Base-by-base conservation (phyloP, 1,140 invertebrate species). In the Zaprionus davidi region DNA sequence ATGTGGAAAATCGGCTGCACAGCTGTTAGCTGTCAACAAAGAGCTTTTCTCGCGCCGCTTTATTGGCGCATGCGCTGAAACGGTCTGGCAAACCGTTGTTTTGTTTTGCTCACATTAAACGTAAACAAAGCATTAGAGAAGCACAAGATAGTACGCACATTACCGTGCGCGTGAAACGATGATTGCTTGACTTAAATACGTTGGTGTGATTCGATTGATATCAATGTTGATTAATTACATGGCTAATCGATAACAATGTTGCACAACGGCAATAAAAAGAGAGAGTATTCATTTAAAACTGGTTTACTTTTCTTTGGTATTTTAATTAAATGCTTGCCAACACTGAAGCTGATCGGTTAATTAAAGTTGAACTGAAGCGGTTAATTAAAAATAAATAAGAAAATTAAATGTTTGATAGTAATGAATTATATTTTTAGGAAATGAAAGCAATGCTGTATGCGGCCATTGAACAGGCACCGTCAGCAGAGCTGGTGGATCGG, bases 391-490 rank as follows among this genome's bases (percentile, higher is more conserved):
- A 17, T 46, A 17, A 46, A 46, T 26, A 26, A 13, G 5, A 38
- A 58, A 58, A 20, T 57, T 17, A 4, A 20, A 20, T 22, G 5
- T n/a, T 58, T 6, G 2, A 0, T 15, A n/a, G 28, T 6, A 17
- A 44, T 7, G 22, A 20, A 24, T 53, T 64, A 12, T 34, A 51
- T 17, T 60, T 60, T 13, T 31, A 96, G 95, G 95, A 96, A 93
- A 96, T 96, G 95, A 96, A 97, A 92, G 94, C 94, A 9, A 95
- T 96, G 94, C 92, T 97, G 11, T 96, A 97, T 90, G 93, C 94
- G 76, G 95, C 95, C 22, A 94, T 96, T 44, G 96, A 97, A 82
- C 94, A 96, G 79, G 94, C 96, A 5, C 96, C 96, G 2, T 95
- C 96, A 2, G 93, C 94, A 6, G 96, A 96, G 93, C 93, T 94